Evolutionary conservation across 2,797 vertebrate genomes (phyloP).

Genomic region (Manis pentadactyla): DNA sequence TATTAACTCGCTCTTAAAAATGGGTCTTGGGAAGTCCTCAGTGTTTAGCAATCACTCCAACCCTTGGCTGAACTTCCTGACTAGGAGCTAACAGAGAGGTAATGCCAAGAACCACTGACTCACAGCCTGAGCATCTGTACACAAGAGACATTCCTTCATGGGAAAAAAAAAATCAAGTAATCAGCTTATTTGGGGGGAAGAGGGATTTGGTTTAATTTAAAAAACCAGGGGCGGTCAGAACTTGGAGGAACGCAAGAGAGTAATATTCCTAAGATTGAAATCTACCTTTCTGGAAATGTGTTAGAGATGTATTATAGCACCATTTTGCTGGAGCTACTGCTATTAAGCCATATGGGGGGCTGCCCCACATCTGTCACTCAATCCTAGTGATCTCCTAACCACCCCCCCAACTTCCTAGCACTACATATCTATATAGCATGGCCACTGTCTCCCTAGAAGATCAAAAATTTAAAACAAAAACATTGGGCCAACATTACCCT

Average conservation of each 20-base stretch:
- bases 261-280: background rate
- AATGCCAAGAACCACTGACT: conserved; percentile 80
- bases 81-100: conserved; percentile 64
- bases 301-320: too few relatives aligned
- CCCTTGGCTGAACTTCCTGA: conserved; percentile 81
- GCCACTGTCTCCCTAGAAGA: background rate
- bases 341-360: background rate
- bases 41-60: conserved; percentile 68
- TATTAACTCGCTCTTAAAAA: conserved; percentile 62
- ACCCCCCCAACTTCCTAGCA: background rate
- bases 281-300: background rate
- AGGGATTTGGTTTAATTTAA: background rate
- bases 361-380: background rate
- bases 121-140: conserved; percentile 59
- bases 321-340: background rate
- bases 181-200: background rate
- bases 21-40: conserved; percentile 27
- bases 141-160: conserved; percentile 48
- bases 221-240: background rate
- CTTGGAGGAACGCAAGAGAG: background rate
- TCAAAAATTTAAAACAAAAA: background rate
- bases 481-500: background rate
- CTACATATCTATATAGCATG: background rate
- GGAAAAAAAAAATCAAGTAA: background rate
- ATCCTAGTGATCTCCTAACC: background rate